These are phyloP conservation scores for Syngnathoides biaculeatus DNA, from an alignment of 2,113 vertebrate species.

Conservation along the genomic window DNA sequence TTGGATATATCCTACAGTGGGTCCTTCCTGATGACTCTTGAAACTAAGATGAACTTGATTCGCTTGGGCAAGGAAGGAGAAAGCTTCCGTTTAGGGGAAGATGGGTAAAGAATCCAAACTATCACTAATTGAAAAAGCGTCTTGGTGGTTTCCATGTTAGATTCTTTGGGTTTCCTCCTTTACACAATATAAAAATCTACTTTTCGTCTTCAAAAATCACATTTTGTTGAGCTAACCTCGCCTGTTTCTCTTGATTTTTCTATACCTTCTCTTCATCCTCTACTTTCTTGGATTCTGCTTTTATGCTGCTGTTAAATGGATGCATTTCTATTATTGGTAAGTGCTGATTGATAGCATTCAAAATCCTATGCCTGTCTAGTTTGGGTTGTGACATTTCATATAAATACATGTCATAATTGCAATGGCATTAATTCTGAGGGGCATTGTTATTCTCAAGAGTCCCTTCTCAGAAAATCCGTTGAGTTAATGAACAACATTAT, in stretches of 20 bases:
- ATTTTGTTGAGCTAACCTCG: constrained; percentile 9
- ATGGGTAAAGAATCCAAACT: constrained; percentile 79
- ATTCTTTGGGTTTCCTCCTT: neutral
- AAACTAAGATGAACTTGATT: constrained; percentile 99
- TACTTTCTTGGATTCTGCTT: constrained; percentile 68
- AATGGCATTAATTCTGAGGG: neutral
- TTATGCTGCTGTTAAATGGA: constrained; percentile 63
- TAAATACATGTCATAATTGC: neutral
- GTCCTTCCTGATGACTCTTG: constrained; percentile 96
- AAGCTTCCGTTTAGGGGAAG: constrained; percentile 77
- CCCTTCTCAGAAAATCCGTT: neutral
- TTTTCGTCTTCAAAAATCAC: constrained; percentile 8
- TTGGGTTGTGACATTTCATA: constrained; percentile 7
- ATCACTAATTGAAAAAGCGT: neutral
- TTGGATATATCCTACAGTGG: constrained; percentile 94
- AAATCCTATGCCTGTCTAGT: neutral
- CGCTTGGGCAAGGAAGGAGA: constrained; percentile 94
- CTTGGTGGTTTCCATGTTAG: neutral
- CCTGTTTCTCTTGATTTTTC: constrained; percentile 41
- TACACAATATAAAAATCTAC: neutral
- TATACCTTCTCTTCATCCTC: constrained; percentile 19
- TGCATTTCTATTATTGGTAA: constrained; percentile 52
- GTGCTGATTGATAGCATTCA: constrained; percentile 31
- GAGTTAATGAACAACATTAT: neutral
- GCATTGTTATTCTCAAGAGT: neutral